Evolutionary conservation across 2,888 invertebrate species (phyloP).

Genomic region (Ectemnius cavifrons): DNA sequence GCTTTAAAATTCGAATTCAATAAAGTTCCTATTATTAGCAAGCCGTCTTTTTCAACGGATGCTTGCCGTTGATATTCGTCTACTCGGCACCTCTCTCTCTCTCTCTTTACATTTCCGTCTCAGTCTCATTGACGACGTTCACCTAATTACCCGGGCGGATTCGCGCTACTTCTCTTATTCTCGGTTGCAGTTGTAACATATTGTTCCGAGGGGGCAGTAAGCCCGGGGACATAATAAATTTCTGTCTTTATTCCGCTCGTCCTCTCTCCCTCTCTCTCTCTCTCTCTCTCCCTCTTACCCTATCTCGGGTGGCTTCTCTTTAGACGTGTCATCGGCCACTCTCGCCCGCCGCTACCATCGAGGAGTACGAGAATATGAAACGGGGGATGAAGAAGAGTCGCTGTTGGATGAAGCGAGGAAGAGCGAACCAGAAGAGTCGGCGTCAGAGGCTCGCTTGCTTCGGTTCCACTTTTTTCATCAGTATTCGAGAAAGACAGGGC

Average conservation of each 20-base stretch:
- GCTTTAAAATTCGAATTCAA: too few species aligned
- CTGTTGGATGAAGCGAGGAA: neutral
- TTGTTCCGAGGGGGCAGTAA: constrained; percentile 58
- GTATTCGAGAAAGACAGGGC: too few species aligned
- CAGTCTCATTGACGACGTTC: constrained; percentile 23
- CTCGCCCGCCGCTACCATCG: constrained; percentile 31
- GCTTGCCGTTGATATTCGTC: too few species aligned
- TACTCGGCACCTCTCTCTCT: too few species aligned
- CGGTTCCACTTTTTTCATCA: too few species aligned
- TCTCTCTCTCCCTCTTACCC: constrained; percentile 17
- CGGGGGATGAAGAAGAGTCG: constrained; percentile 10
- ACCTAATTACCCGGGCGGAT: constrained; percentile 53
- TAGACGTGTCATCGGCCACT: constrained; percentile 56
- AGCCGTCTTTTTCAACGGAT: too few species aligned
- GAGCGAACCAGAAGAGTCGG: constrained; percentile 8
- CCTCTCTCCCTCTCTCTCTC: constrained; percentile 19
- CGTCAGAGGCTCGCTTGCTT: neutral
- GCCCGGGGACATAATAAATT: constrained; percentile 63
- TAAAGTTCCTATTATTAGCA: too few species aligned
- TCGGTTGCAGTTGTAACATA: constrained; percentile 52
- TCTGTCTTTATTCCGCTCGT: constrained; percentile 38
- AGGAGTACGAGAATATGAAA: constrained; percentile 38
- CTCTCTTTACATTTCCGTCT: too few species aligned
- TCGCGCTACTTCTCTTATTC: constrained; percentile 39
- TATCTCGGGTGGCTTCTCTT: constrained; percentile 41